phyloP scores from a whole-genome alignment of 1,140 invertebrate genomes.

The Hycleus cichorii region DNA sequence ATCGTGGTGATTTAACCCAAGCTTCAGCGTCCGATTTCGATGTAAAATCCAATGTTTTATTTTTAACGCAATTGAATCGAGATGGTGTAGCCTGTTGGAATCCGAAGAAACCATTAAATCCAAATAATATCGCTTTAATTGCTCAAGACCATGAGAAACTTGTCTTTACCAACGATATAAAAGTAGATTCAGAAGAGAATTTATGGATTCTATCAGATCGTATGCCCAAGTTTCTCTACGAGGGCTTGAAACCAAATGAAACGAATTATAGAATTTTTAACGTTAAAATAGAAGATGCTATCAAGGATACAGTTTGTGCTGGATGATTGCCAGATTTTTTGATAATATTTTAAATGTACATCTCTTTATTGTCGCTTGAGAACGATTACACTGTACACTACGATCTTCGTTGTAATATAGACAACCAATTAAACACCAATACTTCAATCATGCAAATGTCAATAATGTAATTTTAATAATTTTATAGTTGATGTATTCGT shows the following conservation, averaged over 20 bases:
- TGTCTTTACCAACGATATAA: constrained; percentile 64
- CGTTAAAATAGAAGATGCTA: constrained; percentile 44
- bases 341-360: too few species aligned
- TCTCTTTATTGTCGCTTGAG: too few species aligned
- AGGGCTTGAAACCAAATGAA: constrained; percentile 47
- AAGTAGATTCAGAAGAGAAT: constrained; percentile 50
- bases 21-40: constrained; percentile 55
- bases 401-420: too few species aligned
- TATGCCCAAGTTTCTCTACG: constrained; percentile 55
- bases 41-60: constrained; percentile 49
- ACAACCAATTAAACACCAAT: too few species aligned
- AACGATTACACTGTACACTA: too few species aligned
- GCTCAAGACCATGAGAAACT: constrained; percentile 49
- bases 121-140: constrained; percentile 50
- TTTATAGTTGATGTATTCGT: too few species aligned
- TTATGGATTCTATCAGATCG: constrained; percentile 63
- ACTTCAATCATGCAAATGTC: too few species aligned
- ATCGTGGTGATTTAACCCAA: constrained; percentile 52
- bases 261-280: constrained; percentile 59
- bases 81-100: constrained; percentile 68
- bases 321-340: too few species aligned
- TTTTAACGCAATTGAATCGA: constrained; percentile 57
- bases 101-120: constrained; percentile 47
- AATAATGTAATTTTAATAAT: too few species aligned
- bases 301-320: too few species aligned